These are phyloP conservation scores for Zosterops pallidus DNA, from an alignment of 2,113 vertebrate genomes.

Conservation along the genomic window DNA sequence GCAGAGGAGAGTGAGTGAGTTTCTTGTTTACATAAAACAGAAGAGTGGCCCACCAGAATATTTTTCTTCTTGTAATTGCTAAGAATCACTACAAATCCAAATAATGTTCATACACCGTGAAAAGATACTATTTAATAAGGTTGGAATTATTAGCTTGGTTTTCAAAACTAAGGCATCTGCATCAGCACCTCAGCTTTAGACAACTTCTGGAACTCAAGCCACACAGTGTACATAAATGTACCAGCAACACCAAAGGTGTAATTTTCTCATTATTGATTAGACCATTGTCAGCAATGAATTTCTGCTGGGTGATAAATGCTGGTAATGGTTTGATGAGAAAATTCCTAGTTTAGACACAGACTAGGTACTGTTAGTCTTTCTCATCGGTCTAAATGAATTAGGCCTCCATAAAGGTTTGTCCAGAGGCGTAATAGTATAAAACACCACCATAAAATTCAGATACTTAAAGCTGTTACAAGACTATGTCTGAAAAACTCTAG, in stretches of 20 bases:
- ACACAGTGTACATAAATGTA: neutral
- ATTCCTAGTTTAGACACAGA: neutral
- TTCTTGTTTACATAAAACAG: neutral
- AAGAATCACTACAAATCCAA: neutral
- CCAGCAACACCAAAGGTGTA: neutral
- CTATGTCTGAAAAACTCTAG: neutral
- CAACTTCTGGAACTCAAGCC: neutral
- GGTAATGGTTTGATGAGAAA: neutral
- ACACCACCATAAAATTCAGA: neutral
- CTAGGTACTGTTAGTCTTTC: neutral
- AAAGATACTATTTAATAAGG: neutral
- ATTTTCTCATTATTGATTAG: neutral
- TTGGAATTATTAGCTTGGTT: neutral
- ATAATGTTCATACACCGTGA: neutral
- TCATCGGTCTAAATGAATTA: neutral
- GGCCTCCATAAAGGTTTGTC: neutral
- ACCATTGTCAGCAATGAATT: neutral
- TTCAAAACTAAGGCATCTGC: neutral
- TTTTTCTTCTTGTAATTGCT: neutral
- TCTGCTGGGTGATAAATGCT: neutral
- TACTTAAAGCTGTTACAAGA: neutral
- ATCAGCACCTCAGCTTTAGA: neutral
- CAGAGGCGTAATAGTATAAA: neutral
- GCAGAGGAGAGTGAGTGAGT: neutral
- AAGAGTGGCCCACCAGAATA: neutral